Evolutionary conservation across 2,888 invertebrate species (phyloP), one percentile per base, ranked within the genome.

Genomic region (Tipula unca): DNA sequence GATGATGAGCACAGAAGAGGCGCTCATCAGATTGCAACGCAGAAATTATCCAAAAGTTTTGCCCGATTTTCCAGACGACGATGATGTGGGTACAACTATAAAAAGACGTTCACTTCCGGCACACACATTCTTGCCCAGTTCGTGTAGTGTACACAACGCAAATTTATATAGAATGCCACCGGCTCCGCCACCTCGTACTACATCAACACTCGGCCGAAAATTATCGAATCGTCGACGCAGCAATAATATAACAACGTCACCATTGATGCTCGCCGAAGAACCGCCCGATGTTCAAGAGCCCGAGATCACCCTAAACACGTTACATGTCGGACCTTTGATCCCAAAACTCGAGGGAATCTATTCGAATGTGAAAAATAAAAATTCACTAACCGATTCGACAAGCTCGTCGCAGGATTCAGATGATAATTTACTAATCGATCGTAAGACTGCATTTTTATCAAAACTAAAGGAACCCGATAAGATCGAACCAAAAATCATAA

Each of bases 11-110:
- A 93, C 94, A 0, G 95, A 94, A 88, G 95, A 96, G 89, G 94
- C 96, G 0, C 89, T 96, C 85, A 91, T 93, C 87, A 94, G 94
- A 39, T 95, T 96, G 82, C 94, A 95, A 89, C 92, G 95, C 86
- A 92, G 95, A 87, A 96, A 96, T 89, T 96, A 94, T 89, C 96
- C 96, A 0, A 96, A 96, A 92, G 96, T 96, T 0, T 89, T 96
- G 39, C 96, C 96, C n/a, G 96, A 96, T 90, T 93, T 95, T 88
- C 93, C 94, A 4, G 84, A 17, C 6, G 86, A 86, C 82, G 20
- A 29, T n/a, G 85, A 86, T 25, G 85, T 32, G 13, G 84, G 69
- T 20, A 29, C 85, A 8, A 86, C 89, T 90, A 89, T 88, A 87
- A 94, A 94, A 88, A 90, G 94, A n/a, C 90, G 94, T 86, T 94